Evolutionary conservation across 2,797 vertebrate genomes (phyloP).

Genomic region (Acestrorhynchus altus): DNA sequence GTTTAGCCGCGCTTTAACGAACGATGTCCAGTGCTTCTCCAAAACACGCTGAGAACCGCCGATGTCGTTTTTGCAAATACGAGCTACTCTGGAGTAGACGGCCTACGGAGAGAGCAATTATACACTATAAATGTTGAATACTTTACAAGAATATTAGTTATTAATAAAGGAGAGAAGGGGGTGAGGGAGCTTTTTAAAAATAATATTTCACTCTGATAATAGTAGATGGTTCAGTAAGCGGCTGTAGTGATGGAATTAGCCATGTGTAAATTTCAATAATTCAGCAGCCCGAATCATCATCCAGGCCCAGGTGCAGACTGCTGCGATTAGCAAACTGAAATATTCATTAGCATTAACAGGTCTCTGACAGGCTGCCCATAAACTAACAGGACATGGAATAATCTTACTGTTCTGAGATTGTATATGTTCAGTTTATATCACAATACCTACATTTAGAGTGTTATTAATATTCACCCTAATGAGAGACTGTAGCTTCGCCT

Average conservation of each 20-base stretch:
- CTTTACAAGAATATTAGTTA: neutral
- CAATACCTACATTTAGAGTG: too few relatives aligned
- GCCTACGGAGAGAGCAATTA: constrained; percentile 76
- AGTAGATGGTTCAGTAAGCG: constrained; percentile 23
- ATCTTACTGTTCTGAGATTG: too few relatives aligned
- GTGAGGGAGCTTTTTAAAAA: too few relatives aligned
- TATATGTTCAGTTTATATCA: too few relatives aligned
- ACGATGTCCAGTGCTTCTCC: constrained; percentile 98
- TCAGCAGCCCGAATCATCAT: constrained; percentile 80
- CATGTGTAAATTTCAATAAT: constrained; percentile 84
- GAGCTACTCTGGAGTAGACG: constrained; percentile 96
- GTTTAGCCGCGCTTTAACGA: constrained; percentile 95
- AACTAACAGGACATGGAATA: neutral
- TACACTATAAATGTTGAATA: neutral
- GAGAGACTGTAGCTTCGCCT: too few relatives aligned
- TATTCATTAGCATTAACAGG: constrained; percentile 79
- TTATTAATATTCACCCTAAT: too few relatives aligned
- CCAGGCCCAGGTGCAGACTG: constrained; percentile 80
- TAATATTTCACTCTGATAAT: too few relatives aligned
- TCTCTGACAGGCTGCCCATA: neutral
- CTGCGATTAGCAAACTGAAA: constrained; percentile 82
- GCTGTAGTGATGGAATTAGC: constrained; percentile 73
- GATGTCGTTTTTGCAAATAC: constrained; percentile 97
- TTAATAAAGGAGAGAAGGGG: neutral
- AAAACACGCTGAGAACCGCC: constrained; percentile 96